Evolutionary conservation across 2,888 invertebrate species (phyloP).

Genomic region (Tetrapedia diversipes): DNA sequence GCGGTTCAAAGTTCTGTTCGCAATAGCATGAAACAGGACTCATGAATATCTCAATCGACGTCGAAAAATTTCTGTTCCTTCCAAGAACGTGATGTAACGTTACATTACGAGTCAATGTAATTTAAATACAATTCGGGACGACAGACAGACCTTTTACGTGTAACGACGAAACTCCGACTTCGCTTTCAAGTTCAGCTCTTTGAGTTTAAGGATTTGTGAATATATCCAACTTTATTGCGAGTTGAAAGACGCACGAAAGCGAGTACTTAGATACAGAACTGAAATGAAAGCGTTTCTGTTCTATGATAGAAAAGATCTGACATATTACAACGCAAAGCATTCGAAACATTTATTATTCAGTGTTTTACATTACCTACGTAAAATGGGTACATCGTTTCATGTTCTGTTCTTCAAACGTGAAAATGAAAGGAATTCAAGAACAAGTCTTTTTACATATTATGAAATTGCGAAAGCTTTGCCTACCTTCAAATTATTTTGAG

Average conservation of each 20-base stretch:
- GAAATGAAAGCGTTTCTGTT: background rate
- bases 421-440: too few relatives aligned
- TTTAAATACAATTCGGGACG: conserved; percentile 34
- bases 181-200: background rate
- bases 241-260: too few relatives aligned
- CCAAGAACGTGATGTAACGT: conserved; percentile 15
- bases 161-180: background rate
- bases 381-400: background rate
- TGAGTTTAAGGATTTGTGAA: background rate
- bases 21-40: conserved; percentile 1
- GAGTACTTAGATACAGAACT: too few relatives aligned
- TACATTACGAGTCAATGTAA: conserved; percentile 20
- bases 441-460: too few relatives aligned
- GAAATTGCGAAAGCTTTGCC: too few relatives aligned
- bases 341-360: conserved; percentile 7
- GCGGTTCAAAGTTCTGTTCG: too few relatives aligned
- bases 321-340: background rate
- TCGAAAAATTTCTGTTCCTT: conserved; percentile 27
- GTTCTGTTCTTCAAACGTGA: too few relatives aligned
- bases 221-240: background rate
- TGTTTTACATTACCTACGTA: background rate
- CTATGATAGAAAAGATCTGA: background rate
- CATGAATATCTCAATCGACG: conserved; percentile 45
- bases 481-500: too few relatives aligned
- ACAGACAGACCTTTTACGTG: conserved; percentile 1